Evolutionary conservation across 2,113 vertebrate species (phyloP).

Genomic region (Triplophysa siluroides): DNA sequence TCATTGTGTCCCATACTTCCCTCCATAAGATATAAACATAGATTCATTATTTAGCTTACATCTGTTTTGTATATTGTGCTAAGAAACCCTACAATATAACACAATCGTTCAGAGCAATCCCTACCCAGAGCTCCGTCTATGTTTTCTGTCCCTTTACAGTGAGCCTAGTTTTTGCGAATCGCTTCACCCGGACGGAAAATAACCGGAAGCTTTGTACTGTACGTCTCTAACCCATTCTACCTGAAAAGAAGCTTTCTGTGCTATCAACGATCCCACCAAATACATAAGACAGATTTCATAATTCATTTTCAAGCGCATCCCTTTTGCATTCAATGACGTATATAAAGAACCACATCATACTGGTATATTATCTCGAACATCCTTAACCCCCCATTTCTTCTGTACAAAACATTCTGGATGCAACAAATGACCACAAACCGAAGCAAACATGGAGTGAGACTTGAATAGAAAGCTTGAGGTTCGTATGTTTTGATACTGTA

Average conservation of each 20-base stretch:
- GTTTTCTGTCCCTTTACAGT: background rate
- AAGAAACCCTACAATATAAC: slow-evolving; percentile 50
- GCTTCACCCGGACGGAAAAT: slow-evolving; percentile 2
- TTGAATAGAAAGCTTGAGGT: slow-evolving; percentile 51
- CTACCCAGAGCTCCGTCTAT: background rate
- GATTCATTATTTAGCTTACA: slow-evolving; percentile 57
- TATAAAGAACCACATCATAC: slow-evolving; percentile 44
- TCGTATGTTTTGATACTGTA: slow-evolving; percentile 30
- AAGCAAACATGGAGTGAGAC: slow-evolving; percentile 21
- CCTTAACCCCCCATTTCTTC: slow-evolving; percentile 45
- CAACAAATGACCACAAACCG: slow-evolving; percentile 38
- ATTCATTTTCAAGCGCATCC: slow-evolving; percentile 19
- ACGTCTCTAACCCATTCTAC: slow-evolving; percentile 37
- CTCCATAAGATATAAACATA: slow-evolving; percentile 49
- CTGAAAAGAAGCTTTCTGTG: slow-evolving; percentile 57
- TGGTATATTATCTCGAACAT: slow-evolving; percentile 41
- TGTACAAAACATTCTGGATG: slow-evolving; percentile 44
- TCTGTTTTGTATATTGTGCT: slow-evolving; percentile 55
- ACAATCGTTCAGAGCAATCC: slow-evolving; percentile 28
- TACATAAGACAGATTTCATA: slow-evolving; percentile 39
- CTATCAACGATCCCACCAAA: slow-evolving; percentile 45
- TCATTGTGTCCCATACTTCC: slow-evolving; percentile 29
- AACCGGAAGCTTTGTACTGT: background rate
- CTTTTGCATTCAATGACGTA: slow-evolving; percentile 41
- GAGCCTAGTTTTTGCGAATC: background rate